phyloP scores from a whole-genome alignment of 2,113 vertebrate species.

The Vulpes lagopus region DNA sequence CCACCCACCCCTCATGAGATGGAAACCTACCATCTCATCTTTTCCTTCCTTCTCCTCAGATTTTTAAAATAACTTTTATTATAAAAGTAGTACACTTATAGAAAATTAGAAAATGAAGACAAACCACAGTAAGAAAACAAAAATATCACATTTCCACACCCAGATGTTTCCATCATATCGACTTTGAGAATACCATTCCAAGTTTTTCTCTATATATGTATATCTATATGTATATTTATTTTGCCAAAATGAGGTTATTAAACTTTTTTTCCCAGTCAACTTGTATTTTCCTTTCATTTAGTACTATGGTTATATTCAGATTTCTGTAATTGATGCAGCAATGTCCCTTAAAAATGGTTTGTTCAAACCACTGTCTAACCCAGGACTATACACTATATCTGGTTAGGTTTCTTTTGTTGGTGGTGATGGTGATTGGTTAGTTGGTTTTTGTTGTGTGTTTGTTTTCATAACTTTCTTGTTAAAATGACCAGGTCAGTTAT shows the following conservation, averaged over 20 bases:
- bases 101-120: slow-evolving; percentile 51
- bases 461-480: slow-evolving; percentile 37
- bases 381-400: not conserved
- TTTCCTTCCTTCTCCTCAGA: slow-evolving; percentile 22
- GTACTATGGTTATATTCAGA: not conserved
- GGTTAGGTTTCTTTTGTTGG: not conserved
- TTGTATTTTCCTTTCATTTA: slow-evolving; percentile 17
- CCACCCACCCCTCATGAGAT: not conserved
- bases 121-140: slow-evolving; percentile 30
- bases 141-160: not conserved
- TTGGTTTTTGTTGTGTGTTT: slow-evolving; percentile 9
- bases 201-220: not conserved
- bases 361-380: not conserved
- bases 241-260: slow-evolving; percentile 32
- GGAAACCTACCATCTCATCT: not conserved
- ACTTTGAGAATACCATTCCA: slow-evolving; percentile 3
- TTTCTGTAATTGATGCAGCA: slow-evolving; percentile 51
- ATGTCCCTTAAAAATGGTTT: not conserved
- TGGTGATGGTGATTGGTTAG: not conserved
- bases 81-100: not conserved
- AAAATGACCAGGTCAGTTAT: slow-evolving; percentile 17
- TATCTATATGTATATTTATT: slow-evolving; percentile 25
- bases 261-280: slow-evolving; percentile 23
- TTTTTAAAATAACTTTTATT: slow-evolving; percentile 29
- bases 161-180: not conserved